A percentile compares a stretch with the other conserved stretches of the same genome.
phyloP scores from a whole-genome alignment of 2,888 invertebrate species.

The Mermis nigrescens region DNA sequence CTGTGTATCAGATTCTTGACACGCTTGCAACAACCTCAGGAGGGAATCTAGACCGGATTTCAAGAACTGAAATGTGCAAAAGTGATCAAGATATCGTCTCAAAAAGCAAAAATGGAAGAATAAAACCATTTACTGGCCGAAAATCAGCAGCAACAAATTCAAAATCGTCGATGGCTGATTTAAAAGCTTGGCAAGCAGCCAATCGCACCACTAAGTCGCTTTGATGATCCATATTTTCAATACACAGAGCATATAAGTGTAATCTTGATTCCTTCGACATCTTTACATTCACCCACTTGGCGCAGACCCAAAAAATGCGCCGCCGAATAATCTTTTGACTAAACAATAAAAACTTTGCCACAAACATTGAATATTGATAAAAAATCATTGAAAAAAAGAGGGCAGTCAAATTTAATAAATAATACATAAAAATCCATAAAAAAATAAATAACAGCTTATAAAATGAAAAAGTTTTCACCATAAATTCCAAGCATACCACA shows the following conservation, averaged over 20 bases:
- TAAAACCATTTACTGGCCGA: conserved; percentile 43
- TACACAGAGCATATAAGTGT: conserved; percentile 47
- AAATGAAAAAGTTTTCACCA: no score
- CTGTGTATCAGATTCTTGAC: no score
- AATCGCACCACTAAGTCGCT: conserved; percentile 75
- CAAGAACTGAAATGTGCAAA: neutral
- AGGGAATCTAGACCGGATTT: neutral
- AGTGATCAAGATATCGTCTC: neutral
- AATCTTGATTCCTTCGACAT: conserved; percentile 58
- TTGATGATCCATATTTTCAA: conserved; percentile 49
- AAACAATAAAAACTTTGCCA: no score
- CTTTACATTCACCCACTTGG: conserved; percentile 51
- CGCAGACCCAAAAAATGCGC: conserved; percentile 41
- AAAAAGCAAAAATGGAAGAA: no score
- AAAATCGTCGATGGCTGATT: conserved; percentile 63
- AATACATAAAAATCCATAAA: no score
- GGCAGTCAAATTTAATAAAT: no score
- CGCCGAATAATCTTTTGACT: conserved; percentile 32
- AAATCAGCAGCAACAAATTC: conserved; percentile 72
- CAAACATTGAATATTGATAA: no score
- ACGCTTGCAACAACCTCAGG: neutral
- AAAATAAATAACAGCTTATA: no score
- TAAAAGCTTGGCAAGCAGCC: conserved; percentile 62
- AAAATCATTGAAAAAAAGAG: no score
- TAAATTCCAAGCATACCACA: no score